phyloP scores from a whole-genome alignment of 2,888 invertebrate species.

The Polymixis flavicincta region DNA sequence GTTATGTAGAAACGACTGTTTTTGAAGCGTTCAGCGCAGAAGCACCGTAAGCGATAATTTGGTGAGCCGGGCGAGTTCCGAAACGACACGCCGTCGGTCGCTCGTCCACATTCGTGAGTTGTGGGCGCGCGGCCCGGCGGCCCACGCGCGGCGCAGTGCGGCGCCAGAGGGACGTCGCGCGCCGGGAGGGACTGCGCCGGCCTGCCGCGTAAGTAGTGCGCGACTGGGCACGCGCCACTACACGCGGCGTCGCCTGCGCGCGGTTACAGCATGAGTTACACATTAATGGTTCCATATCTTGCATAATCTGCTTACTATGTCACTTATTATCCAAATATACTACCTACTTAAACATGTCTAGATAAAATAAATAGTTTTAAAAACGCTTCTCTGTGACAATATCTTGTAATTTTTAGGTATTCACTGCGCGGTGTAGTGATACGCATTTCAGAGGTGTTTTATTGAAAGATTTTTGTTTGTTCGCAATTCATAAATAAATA shows the following conservation, averaged over 20 bases:
- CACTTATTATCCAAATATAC: background rate
- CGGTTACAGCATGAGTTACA: no score
- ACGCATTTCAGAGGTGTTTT: background rate
- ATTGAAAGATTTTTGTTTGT: background rate
- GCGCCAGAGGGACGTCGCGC: no score
- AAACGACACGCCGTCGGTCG: constrained; percentile 69
- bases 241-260: no score
- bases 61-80: constrained; percentile 47
- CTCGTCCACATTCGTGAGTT: constrained; percentile 78
- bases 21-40: constrained; percentile 4
- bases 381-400: no score
- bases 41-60: background rate
- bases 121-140: constrained; percentile 72
- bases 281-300: no score
- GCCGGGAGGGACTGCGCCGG: no score
- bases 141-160: constrained; percentile 37
- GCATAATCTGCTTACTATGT: background rate
- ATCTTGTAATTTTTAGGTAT: constrained; percentile 6
- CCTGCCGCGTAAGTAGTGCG: no score
- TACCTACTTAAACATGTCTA: background rate
- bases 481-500: background rate
- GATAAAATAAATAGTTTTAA: no score
- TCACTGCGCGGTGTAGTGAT: constrained; percentile 32
- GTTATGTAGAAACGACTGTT: background rate
- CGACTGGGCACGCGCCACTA: no score